Evolutionary conservation across 2,797 vertebrate genomes (phyloP), one percentile per base, ranked within the genome.

Genomic region (Paedocypris micromegethes): DNA sequence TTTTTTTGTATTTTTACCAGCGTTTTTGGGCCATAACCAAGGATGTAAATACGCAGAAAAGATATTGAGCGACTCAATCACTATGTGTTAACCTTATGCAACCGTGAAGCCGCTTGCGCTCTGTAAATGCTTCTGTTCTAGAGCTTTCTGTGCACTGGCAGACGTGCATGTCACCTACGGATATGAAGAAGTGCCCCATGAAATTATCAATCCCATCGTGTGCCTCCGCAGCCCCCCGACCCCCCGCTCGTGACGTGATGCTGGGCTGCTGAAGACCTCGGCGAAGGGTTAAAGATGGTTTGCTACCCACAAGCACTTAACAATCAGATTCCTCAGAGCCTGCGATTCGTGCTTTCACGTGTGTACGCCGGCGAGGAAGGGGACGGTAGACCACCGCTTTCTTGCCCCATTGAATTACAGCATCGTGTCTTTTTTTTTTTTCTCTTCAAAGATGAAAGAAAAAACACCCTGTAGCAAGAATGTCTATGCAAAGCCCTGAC

Each of bases 401-500:
- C 23, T 23, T 23, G 23, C 23, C 23, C 23, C 23, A n/a, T 23
- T 23, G 23, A 23, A 23, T 23, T 23, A 23, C 23, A 73, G 89
- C 86, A 81, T 86, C 81, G 75, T 83, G 80, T 54, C n/a, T 66
- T 67, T 53, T 6, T 23, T 37, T 4, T 59, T 52, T 51, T 70
- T 42, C 5, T 54, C 84, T 85, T 83, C 75, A 83, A 62, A 83
- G 83, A 77, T 80, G 80, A 44, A 56, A 45, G 67, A 58, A 62
- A 73, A 56, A 64, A 59, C 44, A 7, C 80, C 80, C 80, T 86
- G 83, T 88, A 87, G 83, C 83, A 85, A 82, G 83, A 76, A 83
- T 78, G 86, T 88, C 88, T 88, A 89, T 90, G 90, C 89, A 91
- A 86, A 81, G 75, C 79, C 73, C 63, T 44, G 72, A 77, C 65